Base-by-base conservation (phyloP, 2,888 invertebrate species). In the Chydorus sphaericus region DNA sequence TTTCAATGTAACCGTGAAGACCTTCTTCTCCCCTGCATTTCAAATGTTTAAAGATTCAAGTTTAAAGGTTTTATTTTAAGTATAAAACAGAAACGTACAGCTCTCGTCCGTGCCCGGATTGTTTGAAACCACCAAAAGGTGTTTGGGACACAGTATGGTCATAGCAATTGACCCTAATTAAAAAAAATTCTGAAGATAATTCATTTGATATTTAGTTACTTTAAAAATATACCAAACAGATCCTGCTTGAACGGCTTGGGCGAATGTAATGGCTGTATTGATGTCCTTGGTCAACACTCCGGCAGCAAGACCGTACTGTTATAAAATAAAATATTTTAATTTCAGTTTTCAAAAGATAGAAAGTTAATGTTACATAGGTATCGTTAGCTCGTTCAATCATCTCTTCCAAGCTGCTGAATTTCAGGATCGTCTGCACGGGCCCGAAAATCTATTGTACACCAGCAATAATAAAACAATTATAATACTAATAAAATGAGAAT, bases 41-140 rank as follows among this genome's bases (percentile, higher is more conserved):
- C 10, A 33, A 33, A 33, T 33, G 14, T 11, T 11, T n/a, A 33
- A n/a, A 33, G n/a, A n/a, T n/a, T 33, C 36, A 10, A n/a, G 14
- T 33, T n/a, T 11, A 11, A 33, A 33, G 10, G 10, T 33, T 11
- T 11, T 14, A 51, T 31, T 16, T 11, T 48, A 48, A 48, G 18
- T 8, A 16, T n/a, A n/a, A 18, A 51, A 20, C 20, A 16, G 23
- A 31, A 31, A 65, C 69, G 65, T 68, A 71, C 71, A 67, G 61
- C 64, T 91, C 91, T 59, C 89, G 79, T 30, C 90, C 91, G 63
- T 84, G 78, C 53, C 91, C 91, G 29, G 89, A 89, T 64, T 82
- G 80, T 62, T 88, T 90, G 71, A 79, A 91, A 39, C 91, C 91
- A 55, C 91, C 91, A 67, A 91, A 91, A 14, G 91, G 90, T 39